Evolutionary conservation across 2,113 vertebrate genomes (phyloP), one percentile per base, ranked within the genome.

Genomic region (Microtus richardsoni): DNA sequence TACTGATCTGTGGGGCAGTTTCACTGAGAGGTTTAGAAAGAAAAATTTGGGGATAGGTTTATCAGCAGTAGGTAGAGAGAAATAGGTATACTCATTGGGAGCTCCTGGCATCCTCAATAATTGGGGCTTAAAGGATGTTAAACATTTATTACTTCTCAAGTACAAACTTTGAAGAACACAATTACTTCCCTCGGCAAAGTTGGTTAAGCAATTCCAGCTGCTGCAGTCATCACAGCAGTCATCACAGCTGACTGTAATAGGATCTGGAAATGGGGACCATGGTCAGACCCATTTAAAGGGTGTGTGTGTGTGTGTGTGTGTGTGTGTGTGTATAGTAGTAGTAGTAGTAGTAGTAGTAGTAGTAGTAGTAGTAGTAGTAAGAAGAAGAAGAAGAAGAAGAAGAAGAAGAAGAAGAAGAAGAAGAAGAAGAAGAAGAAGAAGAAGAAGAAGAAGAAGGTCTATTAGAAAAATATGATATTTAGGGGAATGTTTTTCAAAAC

Each of bases 71-170:
- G 26, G 66, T 13, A 71, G 41, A 49, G 4, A 58, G 41, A 49
- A 44, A 64, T 49, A 41, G 14, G 28, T 78, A 30, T 3, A 58
- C 62, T 49, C 4, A 22, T 13, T 17, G 10, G 26, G 16, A 33
- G 19, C 4, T 39, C 90, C 47, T 66, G 14, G 33, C 39, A 2
- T 4, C 14, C 24, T 83, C 0, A 58, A 41, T 58, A 74, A 87
- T 19, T 78, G 36, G 2, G 7, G 33, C 71, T 33, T 5, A 85
- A 58, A 17, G 33, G 2, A 79, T 44, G 21, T 9, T 74, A 82
- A 95, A 44, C 5, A 60, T 74, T 78, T 82, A 36, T 92, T 92
- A 73, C 28, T 80, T 89, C 75, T 82, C n/a, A 68, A 83, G 12
- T 54, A n/a, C 5, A 74, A 64, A 21, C 30, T 71, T 79, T 83